Evolutionary conservation across 2,113 vertebrate species (phyloP).

Genomic region (Vanacampus margaritifer): DNA sequence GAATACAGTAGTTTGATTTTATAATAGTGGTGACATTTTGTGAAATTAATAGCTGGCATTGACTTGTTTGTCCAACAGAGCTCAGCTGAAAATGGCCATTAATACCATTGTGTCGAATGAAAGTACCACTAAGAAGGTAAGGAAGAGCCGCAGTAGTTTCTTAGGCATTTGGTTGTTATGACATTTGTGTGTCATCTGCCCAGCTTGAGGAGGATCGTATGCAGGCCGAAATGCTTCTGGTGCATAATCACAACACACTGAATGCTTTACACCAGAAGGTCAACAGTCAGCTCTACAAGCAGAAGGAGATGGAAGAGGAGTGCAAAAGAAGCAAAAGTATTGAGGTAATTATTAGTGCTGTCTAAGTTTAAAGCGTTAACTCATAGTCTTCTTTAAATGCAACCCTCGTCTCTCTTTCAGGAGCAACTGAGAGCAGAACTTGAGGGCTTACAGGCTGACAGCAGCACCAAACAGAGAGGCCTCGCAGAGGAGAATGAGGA

Average conservation of each 20-base stretch:
- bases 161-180: not conserved
- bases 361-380: too few relatives aligned
- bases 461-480: slow-evolving; percentile 76
- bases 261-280: slow-evolving; percentile 81
- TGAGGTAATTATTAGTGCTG: slow-evolving; percentile 75
- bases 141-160: slow-evolving; percentile 51
- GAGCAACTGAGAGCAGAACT: slow-evolving; percentile 82
- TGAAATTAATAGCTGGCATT: not conserved
- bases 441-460: slow-evolving; percentile 67
- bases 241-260: slow-evolving; percentile 80
- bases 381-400: slow-evolving; percentile 1
- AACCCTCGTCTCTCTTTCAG: slow-evolving; percentile 75
- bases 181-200: not conserved
- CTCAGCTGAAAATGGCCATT: slow-evolving; percentile 81
- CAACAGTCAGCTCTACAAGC: slow-evolving; percentile 79
- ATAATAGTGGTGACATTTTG: not conserved
- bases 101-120: slow-evolving; percentile 76
- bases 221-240: slow-evolving; percentile 78
- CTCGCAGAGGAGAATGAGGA: slow-evolving; percentile 80
- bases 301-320: slow-evolving; percentile 81
- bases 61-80: slow-evolving; percentile 62
- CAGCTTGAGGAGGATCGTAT: slow-evolving; percentile 84
- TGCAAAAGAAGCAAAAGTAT: slow-evolving; percentile 71
- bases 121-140: slow-evolving; percentile 78
- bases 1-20: not conserved